These are phyloP conservation scores for Machimus atricapillus DNA, from an alignment of 2,888 invertebrate genomes.

Conservation along the genomic window DNA sequence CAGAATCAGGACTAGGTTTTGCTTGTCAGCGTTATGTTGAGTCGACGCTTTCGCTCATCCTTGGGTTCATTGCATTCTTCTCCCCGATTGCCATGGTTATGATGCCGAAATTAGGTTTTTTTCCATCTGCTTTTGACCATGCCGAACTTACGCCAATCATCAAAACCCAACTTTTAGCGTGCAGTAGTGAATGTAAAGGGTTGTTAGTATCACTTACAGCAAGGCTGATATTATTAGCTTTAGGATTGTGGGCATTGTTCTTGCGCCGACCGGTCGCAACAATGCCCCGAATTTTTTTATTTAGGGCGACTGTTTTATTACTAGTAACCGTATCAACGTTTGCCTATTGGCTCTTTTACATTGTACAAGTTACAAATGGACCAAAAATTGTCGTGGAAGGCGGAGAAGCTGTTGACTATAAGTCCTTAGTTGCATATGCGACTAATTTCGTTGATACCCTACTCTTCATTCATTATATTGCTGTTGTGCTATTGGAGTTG, in stretches of 20 bases:
- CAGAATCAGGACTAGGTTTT: slow-evolving; percentile 74
- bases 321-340: slow-evolving; percentile 91
- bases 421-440: slow-evolving; percentile 89
- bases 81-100: slow-evolving; percentile 96
- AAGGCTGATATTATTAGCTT: slow-evolving; percentile 85
- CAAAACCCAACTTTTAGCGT: slow-evolving; percentile 76
- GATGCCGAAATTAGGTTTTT: slow-evolving; percentile 87
- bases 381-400: slow-evolving; percentile 80
- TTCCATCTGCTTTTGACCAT: slow-evolving; percentile 73
- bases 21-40: slow-evolving; percentile 86
- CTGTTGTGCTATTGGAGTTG: slow-evolving; percentile 91
- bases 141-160: slow-evolving; percentile 73
- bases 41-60: slow-evolving; percentile 77
- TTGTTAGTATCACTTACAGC: slow-evolving; percentile 89
- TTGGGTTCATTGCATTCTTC: slow-evolving; percentile 84
- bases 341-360: slow-evolving; percentile 98
- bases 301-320: slow-evolving; percentile 86
- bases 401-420: slow-evolving; percentile 83
- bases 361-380: slow-evolving; percentile 86
- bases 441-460: slow-evolving; percentile 92
- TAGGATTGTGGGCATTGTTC: slow-evolving; percentile 94
- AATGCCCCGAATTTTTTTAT: slow-evolving; percentile 90
- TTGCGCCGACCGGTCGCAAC: slow-evolving; percentile 83
- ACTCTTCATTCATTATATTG: slow-evolving; percentile 92
- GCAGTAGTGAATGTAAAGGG: slow-evolving; percentile 94